Base-by-base conservation (phyloP, 2,888 invertebrate species). In the Criorhina ranunculi region DNA sequence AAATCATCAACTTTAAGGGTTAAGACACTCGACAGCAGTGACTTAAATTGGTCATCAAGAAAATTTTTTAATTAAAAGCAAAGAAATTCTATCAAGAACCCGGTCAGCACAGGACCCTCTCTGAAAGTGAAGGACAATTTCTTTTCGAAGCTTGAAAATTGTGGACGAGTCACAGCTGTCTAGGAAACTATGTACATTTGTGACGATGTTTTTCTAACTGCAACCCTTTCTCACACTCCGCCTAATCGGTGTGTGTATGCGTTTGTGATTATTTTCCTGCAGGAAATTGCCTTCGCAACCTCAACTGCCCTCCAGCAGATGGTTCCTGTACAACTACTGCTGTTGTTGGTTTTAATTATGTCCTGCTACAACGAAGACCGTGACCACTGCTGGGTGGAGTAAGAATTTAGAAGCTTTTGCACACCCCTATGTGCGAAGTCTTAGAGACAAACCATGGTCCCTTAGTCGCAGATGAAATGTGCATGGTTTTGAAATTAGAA, bases 41-140 rank as follows among this genome's bases (percentile, higher is more conserved):
- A 46, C n/a, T 51, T n/a, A 66, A 73, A 73, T 73, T 79, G 79
- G 79, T 79, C 66, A 55, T 80, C 66, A 73, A 73, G 73, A 73
- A n/a, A 51, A 67, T 75, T 75, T 81, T 24, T 81, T 81, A 75
- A 81, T 75, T 81, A 81, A 81, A 81, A 81, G 15, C 40, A 40
- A 49, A 73, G 31, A 80, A 60, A 72, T 49, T 55, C 51, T 37
- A 55, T 31, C 12, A 44, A 51, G 44, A 11, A 31, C 7, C 44
- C 6, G n/a, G n/a, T 8, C 5, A 19, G 19, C 12, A 3, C 35
- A 66, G 51, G 31, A 53, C 33, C 9, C 37, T 4, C 37, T 4
- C 57, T 55, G 11, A 29, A 75, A 15, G 15, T 31, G 46, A 12
- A 44, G 59, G 35, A 73, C 17, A 66, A 60, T 51, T 46, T 73